Conservation (phyloP, 2,797 vertebrate genomes). For the Pithecia hirsuta region DNA sequence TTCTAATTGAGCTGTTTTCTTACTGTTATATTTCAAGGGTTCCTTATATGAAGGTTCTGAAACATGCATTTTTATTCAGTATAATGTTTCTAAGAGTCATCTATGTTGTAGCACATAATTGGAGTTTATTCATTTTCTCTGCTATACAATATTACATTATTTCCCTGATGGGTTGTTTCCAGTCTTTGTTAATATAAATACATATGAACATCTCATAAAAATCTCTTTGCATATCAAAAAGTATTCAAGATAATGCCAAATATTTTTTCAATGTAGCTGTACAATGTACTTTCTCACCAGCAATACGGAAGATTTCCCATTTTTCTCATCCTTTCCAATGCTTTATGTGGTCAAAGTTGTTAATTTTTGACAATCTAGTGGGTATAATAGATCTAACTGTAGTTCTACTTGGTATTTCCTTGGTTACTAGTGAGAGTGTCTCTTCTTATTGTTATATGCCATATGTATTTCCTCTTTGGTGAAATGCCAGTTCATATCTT, state of each 20-base stretch:
- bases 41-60: background rate
- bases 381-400: background rate
- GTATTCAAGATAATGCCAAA: background rate
- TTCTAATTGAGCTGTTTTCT: background rate
- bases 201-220: background rate
- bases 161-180: background rate
- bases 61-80: background rate
- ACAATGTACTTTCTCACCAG: background rate
- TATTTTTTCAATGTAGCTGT: background rate
- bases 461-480: background rate
- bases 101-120: background rate
- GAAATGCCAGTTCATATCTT: background rate
- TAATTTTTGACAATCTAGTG: background rate
- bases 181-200: background rate
- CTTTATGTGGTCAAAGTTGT: background rate
- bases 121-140: background rate
- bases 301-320: background rate
- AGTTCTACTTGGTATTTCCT: background rate
- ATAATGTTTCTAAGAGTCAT: background rate
- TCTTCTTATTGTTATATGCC: background rate
- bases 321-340: background rate
- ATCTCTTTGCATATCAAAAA: background rate
- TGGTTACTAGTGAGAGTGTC: background rate
- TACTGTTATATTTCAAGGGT: background rate
- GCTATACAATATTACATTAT: background rate